These are phyloP conservation scores for Erpornis zantholeuca DNA, from an alignment of 2,113 vertebrate genomes.

Conservation along the genomic window DNA sequence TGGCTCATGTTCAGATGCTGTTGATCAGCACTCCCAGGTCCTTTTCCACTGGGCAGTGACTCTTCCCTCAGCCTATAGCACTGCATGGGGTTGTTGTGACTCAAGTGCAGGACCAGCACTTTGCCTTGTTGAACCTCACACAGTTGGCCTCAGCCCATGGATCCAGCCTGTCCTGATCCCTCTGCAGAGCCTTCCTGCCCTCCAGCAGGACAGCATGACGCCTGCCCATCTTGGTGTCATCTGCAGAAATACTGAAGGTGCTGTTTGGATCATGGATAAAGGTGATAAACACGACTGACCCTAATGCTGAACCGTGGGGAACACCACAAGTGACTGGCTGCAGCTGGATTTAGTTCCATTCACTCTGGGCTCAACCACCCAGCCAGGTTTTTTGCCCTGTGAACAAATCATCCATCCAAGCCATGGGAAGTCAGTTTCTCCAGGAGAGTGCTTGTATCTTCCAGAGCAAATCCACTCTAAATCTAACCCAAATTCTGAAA, in stretches of 20 bases:
- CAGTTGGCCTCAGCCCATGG: accelerated
- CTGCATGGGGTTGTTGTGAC: background rate
- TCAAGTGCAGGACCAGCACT: background rate
- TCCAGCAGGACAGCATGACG: background rate
- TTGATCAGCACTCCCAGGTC: background rate
- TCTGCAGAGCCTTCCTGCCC: background rate
- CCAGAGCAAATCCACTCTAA: background rate
- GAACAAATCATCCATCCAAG: background rate
- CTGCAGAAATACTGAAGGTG: background rate
- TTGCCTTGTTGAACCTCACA: too few species aligned
- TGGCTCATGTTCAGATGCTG: background rate
- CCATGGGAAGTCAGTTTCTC: background rate
- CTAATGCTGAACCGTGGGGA: background rate
- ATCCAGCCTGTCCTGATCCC: background rate
- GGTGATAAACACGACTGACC: background rate
- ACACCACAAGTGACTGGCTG: background rate
- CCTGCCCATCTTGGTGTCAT: accelerated
- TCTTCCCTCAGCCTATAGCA: accelerated
- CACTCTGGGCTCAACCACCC: background rate
- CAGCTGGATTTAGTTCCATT: background rate
- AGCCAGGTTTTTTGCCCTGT: background rate
- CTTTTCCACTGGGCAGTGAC: accelerated
- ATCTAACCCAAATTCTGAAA: background rate
- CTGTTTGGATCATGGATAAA: background rate
- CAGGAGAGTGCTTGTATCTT: background rate